phyloP scores from a whole-genome alignment of 2,888 invertebrate species.

The Drepana falcataria region DNA sequence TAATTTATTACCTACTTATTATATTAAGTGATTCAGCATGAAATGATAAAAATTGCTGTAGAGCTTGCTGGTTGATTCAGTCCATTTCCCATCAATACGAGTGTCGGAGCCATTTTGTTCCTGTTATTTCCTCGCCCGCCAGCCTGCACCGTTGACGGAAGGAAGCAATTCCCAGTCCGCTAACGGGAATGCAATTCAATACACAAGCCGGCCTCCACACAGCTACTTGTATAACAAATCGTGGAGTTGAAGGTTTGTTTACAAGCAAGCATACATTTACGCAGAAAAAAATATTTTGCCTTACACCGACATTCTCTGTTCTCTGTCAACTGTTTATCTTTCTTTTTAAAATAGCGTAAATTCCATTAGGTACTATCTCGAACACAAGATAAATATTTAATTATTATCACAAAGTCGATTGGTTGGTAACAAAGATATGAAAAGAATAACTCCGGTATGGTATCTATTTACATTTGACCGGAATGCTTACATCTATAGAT shows the following conservation, averaged over 20 bases:
- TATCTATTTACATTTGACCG: no score
- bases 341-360: constrained; percentile 11
- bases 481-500: no score
- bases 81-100: constrained; percentile 60
- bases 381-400: no score
- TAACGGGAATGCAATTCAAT: constrained; percentile 50
- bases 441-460: no score
- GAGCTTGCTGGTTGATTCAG: constrained; percentile 64
- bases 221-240: constrained; percentile 1
- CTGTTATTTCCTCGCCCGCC: constrained; percentile 64
- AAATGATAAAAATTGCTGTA: constrained; percentile 23
- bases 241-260: not conserved
- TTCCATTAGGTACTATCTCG: constrained; percentile 1
- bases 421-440: no score
- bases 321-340: no score
- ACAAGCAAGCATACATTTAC: not conserved
- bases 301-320: constrained; percentile 17
- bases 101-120: constrained; percentile 56
- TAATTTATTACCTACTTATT: not conserved
- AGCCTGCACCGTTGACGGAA: constrained; percentile 52
- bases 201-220: constrained; percentile 10
- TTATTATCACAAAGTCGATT: no score
- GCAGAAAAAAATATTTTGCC: constrained; percentile 13
- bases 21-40: no score
- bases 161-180: constrained; percentile 68